Base-by-base conservation (phyloP, 2,888 invertebrate species). In the Hypselothyrea guttata region DNA sequence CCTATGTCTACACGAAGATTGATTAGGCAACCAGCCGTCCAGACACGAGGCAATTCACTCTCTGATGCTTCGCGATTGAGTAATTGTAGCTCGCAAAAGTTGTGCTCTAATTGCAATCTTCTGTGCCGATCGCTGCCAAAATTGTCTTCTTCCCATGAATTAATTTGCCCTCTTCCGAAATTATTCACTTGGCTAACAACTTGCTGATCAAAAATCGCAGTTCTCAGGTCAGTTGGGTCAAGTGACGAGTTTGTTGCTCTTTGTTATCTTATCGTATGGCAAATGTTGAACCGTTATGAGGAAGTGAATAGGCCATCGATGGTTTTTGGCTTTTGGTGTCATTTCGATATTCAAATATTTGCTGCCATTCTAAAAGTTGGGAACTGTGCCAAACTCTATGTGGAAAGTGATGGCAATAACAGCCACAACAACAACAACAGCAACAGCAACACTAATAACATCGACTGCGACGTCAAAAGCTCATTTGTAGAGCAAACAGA, bases 401-500 rank as follows among this genome's bases (percentile, higher is more conserved):
- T 28, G 40, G 44, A 71, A 67, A 67, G 66, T 54, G 70, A 61
- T 28, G 38, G 28, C 69, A 61, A 48, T 18, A 54, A 42, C 53
- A 53, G 51, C 7, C 16, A n/a, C 16, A 38, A 47, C 18, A 33
- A 42, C 63, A 47, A 1, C 30, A 48, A 12, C n/a, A 37, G 27
- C 15, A 41, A 33, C 13, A n/a, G 16, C 27, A 51, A 42, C 34
- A 9, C 12, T 12, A 42, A 35, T 22, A 34, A 45, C 33, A 27
- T 33, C 45, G 40, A 27, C 27, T 53, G 22, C 44, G 46, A 49
- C 34, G 22, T 51, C 42, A 41, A 18, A 18, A 53, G 63, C 42
- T 72, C 78, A 60, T 78, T 78, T 78, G 67, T 62, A 68, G 73
- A 66, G 71, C 68, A 79, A 83, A 83, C 73, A 79, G 46, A 61